These are phyloP conservation scores for Conopomorpha cramerella DNA, from an alignment of 1,140 invertebrate species.

Conservation along the genomic window DNA sequence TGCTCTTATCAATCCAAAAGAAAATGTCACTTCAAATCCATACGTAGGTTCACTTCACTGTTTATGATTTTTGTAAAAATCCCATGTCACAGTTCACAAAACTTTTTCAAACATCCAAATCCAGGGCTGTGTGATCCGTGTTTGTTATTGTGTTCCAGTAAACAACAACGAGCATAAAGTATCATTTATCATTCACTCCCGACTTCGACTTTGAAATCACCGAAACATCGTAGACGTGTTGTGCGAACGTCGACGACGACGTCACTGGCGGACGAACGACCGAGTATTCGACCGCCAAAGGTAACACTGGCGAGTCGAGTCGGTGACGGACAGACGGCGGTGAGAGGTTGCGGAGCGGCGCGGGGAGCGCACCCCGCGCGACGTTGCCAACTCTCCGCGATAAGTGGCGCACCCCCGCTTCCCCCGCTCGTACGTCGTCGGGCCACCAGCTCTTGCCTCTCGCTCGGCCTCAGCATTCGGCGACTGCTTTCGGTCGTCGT, in stretches of 20 bases:
- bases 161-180: too few species aligned
- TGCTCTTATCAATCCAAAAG: too few species aligned
- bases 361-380: constrained; percentile 50
- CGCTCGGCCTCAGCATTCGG: constrained; percentile 25
- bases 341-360: constrained; percentile 54
- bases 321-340: constrained; percentile 55
- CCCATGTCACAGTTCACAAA: constrained; percentile 39
- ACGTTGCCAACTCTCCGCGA: constrained; percentile 51
- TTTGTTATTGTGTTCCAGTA: constrained; percentile 43
- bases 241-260: constrained; percentile 45
- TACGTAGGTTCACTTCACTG: too few species aligned
- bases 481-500: constrained; percentile 34
- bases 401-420: constrained; percentile 57
- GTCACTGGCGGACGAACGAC: constrained; percentile 49
- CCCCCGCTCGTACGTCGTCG: constrained; percentile 35
- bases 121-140: constrained; percentile 29
- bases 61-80: constrained; percentile 25
- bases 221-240: constrained; percentile 58
- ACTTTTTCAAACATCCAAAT: constrained; percentile 36
- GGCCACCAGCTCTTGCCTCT: constrained; percentile 6
- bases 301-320: constrained; percentile 43
- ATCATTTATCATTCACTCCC: constrained; percentile 46
- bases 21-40: too few species aligned
- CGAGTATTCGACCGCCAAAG: constrained; percentile 53
- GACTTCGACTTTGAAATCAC: constrained; percentile 46